phyloP scores from a whole-genome alignment of 2,113 vertebrate species.

The Bubo blakistoni region DNA sequence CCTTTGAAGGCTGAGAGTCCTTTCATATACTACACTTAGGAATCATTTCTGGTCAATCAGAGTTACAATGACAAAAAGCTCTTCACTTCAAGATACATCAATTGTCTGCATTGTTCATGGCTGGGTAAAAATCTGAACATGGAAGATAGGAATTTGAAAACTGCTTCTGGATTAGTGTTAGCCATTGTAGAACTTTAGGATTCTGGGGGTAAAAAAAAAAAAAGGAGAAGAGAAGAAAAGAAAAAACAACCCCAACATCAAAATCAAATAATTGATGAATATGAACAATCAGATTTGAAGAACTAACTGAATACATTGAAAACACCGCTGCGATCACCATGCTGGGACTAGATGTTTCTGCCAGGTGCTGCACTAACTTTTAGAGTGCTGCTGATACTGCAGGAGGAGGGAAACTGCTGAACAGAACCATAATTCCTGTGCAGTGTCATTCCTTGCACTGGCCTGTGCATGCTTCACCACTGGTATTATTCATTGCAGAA shows the following conservation, averaged over 20 bases:
- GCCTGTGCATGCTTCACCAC: neutral
- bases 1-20: neutral
- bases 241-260: neutral
- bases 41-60: neutral
- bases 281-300: neutral
- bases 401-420: neutral
- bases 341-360: neutral
- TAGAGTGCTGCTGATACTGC: neutral
- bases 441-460: neutral
- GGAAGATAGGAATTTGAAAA: neutral
- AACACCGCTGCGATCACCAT: fast-evolving
- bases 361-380: neutral
- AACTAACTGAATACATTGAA: neutral
- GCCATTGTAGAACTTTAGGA: neutral
- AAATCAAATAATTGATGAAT: neutral
- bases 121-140: neutral
- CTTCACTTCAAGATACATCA: neutral
- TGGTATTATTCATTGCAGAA: neutral
- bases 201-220: neutral
- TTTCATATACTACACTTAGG: neutral
- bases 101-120: neutral
- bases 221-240: neutral
- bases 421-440: neutral
- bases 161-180: neutral
- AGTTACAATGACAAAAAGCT: neutral